A percentile compares a stretch with the other conserved stretches of the same genome.
Conservation (phyloP, 2,113 vertebrate genomes). For the Heteronetta atricapilla region DNA sequence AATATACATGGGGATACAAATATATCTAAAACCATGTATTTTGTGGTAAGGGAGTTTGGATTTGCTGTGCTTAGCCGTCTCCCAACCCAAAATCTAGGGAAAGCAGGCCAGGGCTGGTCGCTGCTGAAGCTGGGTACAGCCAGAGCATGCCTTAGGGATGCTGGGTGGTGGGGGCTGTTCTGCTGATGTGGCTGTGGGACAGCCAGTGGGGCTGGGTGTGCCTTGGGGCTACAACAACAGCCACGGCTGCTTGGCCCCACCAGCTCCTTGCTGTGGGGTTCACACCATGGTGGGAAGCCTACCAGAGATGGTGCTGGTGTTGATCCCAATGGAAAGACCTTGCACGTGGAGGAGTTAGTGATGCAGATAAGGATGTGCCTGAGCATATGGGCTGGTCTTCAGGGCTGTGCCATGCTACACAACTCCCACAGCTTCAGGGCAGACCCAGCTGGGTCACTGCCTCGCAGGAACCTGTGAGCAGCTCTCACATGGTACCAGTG, state of each 20-base stretch:
- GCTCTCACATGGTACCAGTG: fast-evolving
- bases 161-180: neutral
- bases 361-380: neutral
- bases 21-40: neutral
- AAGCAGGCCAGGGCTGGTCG: neutral
- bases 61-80: neutral
- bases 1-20: neutral
- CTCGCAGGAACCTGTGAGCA: neutral
- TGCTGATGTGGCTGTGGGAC: neutral
- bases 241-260: neutral
- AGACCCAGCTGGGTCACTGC: neutral
- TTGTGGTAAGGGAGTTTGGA: neutral
- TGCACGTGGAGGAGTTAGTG: neutral
- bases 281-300: neutral
- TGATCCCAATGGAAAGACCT: fast-evolving
- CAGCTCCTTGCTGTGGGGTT: neutral
- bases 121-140: neutral
- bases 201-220: neutral
- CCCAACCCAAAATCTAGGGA: neutral
- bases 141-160: neutral
- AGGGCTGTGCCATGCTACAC: neutral
- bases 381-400: neutral
- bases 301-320: fast-evolving
- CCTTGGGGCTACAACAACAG: neutral
- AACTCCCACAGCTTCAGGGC: neutral